A percentile compares a stretch with the other conserved stretches of the same genome.
These are phyloP conservation scores for Aspidapion aeneum DNA, from an alignment of 2,888 invertebrate genomes.

Conservation along the genomic window DNA sequence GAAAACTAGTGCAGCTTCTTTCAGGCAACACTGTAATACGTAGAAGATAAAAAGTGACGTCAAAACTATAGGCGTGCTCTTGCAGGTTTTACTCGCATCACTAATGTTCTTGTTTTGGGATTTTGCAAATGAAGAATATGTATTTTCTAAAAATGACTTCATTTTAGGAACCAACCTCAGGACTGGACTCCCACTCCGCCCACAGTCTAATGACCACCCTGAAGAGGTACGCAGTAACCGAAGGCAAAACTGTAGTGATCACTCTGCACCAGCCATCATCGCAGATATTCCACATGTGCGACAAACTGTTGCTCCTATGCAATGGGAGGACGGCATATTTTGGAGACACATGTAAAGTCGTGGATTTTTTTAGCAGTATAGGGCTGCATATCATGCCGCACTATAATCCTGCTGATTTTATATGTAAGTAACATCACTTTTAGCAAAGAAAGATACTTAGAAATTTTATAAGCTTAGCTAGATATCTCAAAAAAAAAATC, in stretches of 20 bases:
- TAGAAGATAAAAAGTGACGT: no score
- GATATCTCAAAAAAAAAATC: no score
- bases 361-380: conserved; percentile 67
- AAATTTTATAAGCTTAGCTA: no score
- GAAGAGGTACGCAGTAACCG: conserved; percentile 69
- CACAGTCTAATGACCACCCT: conserved; percentile 69
- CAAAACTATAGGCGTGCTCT: no score
- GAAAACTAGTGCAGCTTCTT: no score
- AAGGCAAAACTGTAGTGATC: conserved; percentile 74
- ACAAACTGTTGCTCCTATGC: conserved; percentile 66
- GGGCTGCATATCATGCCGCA: conserved; percentile 70
- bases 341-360: conserved; percentile 67
- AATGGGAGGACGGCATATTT: conserved; percentile 74
- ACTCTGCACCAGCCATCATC: conserved; percentile 83
- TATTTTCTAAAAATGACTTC: no score
- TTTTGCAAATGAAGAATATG: no score
- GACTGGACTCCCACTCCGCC: conserved; percentile 77
- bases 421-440: no score
- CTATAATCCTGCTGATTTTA: conserved; percentile 84
- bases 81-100: no score
- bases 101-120: no score
- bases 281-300: conserved; percentile 80
- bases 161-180: conserved; percentile 76
- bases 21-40: no score
- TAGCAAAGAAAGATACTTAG: no score